phyloP scores from a whole-genome alignment of 2,888 invertebrate species.

The Drosophila cognata region DNA sequence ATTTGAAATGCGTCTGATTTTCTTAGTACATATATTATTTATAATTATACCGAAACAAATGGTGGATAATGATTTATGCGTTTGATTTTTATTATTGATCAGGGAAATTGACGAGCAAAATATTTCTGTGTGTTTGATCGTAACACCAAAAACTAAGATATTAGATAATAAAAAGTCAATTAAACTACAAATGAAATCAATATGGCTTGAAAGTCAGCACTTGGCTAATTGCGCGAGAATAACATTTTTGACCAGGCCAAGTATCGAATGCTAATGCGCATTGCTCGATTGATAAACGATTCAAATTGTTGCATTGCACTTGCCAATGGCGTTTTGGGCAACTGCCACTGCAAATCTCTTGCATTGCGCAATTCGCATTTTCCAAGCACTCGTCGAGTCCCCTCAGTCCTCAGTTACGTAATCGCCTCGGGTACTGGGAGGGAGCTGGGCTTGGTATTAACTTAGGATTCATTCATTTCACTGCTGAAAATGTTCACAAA shows the following conservation, averaged over 20 bases:
- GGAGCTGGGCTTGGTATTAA: neutral
- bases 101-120: neutral
- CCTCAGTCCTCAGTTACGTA: neutral
- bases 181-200: neutral
- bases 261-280: slow-evolving; percentile 34
- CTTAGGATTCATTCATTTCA: neutral
- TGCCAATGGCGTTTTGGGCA: slow-evolving; percentile 9
- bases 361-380: neutral
- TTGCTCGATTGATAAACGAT: slow-evolving; percentile 65
- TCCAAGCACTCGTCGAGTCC: neutral
- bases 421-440: neutral
- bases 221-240: slow-evolving; percentile 19
- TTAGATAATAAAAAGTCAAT: neutral
- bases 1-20: neutral
- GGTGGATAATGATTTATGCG: neutral
- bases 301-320: slow-evolving; percentile 61
- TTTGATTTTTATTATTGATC: neutral
- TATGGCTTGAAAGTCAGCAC: slow-evolving; percentile 3
- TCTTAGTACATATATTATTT: neutral
- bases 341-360: neutral
- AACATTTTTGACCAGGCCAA: slow-evolving; percentile 38
- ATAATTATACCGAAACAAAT: neutral
- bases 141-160: neutral
- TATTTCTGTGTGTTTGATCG: neutral
- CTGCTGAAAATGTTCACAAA: neutral